A percentile compares a stretch with the other conserved stretches of the same genome.
Evolutionary conservation across 2,113 vertebrate genomes (phyloP).

Genomic region (Lampris megalopsis): DNA sequence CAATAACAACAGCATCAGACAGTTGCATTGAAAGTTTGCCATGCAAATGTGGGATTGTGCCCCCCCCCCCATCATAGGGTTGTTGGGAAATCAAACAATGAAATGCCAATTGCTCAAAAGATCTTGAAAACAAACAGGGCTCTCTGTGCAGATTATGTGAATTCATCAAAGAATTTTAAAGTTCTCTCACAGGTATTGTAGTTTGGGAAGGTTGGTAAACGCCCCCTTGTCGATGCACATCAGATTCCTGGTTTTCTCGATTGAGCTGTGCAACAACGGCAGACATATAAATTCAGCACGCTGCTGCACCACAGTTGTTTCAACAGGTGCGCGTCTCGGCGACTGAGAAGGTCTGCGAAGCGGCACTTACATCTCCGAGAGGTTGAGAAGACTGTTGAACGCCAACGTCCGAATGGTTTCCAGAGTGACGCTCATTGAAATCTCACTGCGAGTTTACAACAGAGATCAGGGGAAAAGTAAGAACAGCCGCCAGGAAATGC

Average conservation of each 20-base stretch:
- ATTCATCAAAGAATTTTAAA: no score
- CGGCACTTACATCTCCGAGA: constrained; percentile 74
- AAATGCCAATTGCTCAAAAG: neutral
- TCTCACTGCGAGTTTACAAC: constrained; percentile 61
- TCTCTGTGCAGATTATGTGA: no score
- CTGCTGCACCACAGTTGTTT: neutral
- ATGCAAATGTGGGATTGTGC: no score
- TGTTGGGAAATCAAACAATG: no score
- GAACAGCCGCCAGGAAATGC: no score
- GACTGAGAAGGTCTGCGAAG: neutral
- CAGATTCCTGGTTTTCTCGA: constrained; percentile 88
- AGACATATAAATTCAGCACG: neutral
- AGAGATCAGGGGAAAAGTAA: neutral
- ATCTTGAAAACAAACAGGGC: no score
- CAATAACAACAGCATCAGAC: no score
- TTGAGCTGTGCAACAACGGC: constrained; percentile 80
- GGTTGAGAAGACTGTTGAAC: constrained; percentile 71
- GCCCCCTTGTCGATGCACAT: constrained; percentile 81
- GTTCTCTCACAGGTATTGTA: constrained; percentile 87
- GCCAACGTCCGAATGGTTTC: constrained; percentile 70
- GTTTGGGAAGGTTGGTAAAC: constrained; percentile 87
- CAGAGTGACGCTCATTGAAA: constrained; percentile 71
- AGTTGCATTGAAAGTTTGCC: no score
- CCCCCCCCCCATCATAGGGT: no score
- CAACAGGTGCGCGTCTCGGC: neutral